Evolutionary conservation across 64 coral and sea anemone species (phyloP).

Genomic region (Catalaphyllia jardinei): DNA sequence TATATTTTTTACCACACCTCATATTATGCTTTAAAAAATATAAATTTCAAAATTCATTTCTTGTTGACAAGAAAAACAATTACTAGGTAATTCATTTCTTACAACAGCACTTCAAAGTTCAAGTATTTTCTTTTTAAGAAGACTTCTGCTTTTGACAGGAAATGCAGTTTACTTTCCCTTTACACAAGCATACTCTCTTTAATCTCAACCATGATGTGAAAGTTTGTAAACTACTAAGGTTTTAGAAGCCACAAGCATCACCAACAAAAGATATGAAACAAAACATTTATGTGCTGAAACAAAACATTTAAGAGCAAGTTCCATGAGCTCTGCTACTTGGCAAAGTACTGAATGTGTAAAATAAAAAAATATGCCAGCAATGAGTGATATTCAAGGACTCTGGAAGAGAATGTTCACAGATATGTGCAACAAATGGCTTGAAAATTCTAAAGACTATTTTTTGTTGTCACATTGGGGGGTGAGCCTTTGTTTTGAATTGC

Average conservation of each 20-base stretch:
- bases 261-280: background rate
- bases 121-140: no score
- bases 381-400: background rate
- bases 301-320: background rate
- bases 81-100: no score
- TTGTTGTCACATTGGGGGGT: background rate
- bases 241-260: slow-evolving; percentile 1
- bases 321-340: background rate
- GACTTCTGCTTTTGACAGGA: no score
- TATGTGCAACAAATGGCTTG: no score
- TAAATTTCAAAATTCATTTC: background rate
- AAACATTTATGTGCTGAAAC: background rate
- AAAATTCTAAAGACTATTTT: background rate
- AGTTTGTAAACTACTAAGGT: background rate
- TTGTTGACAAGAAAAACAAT: background rate
- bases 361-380: background rate
- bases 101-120: background rate
- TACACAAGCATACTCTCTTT: no score
- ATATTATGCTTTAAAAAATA: background rate
- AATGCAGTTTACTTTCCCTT: no score
- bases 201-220: no score
- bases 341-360: background rate
- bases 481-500: background rate
- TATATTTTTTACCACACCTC: background rate
- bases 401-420: background rate